A percentile compares a stretch with the other conserved stretches of the same genome.
Evolutionary conservation across 1,140 invertebrate genomes (phyloP).

Genomic region (Polypedilum vanderplanki): DNA sequence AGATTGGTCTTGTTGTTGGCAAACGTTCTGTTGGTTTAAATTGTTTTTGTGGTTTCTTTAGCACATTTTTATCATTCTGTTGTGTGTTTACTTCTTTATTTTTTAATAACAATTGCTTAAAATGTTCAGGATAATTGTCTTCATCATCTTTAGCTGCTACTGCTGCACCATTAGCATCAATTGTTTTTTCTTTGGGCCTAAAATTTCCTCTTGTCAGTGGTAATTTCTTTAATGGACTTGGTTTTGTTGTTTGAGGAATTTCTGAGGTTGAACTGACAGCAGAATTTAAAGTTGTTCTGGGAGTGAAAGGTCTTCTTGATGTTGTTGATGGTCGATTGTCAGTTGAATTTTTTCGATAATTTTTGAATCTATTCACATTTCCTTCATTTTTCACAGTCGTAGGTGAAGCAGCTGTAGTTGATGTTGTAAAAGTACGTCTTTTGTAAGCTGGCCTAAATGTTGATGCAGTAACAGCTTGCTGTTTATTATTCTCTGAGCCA

Average conservation of each 20-base stretch:
- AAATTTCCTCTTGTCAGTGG: conserved; percentile 1
- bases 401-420: not conserved
- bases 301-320: not conserved
- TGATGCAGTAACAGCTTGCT: not conserved
- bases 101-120: conserved; percentile 30
- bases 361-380: not conserved
- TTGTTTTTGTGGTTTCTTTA: not conserved
- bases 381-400: not conserved
- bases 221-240: not conserved
- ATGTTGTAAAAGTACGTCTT: not conserved
- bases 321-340: not conserved
- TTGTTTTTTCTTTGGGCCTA: not conserved
- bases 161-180: not conserved
- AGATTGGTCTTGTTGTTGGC: not conserved
- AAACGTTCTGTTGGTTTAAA: not conserved
- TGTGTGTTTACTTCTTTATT: conserved; percentile 25
- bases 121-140: conserved; percentile 32
- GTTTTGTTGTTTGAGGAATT: not conserved
- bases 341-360: not conserved
- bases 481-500: not conserved
- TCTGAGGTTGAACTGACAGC: not conserved
- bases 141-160: conserved; percentile 21
- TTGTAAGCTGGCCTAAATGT: not conserved
- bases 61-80: not conserved
- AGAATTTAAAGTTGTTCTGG: not conserved